Evolutionary conservation across 2,113 vertebrate species (phyloP).

Genomic region (Geococcyx californianus): DNA sequence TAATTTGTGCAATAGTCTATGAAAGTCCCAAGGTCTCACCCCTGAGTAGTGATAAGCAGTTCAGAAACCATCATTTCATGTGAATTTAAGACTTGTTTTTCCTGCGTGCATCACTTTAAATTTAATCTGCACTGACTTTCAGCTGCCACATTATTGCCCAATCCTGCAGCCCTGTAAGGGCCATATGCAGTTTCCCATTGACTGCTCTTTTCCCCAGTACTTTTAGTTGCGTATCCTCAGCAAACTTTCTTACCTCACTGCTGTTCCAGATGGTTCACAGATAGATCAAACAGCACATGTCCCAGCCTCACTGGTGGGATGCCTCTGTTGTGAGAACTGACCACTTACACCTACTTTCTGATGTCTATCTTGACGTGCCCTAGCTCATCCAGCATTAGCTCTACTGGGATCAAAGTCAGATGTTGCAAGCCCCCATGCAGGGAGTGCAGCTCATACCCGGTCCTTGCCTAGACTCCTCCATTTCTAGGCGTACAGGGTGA

Average conservation of each 20-base stretch:
- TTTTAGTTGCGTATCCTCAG: not conserved
- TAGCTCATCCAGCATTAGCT: not conserved
- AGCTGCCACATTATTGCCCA: not conserved
- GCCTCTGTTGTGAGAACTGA: slow-evolving; percentile 13
- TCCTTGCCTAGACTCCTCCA: not conserved
- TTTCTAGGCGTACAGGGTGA: not conserved
- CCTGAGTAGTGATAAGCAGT: not conserved
- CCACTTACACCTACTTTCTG: slow-evolving; percentile 19
- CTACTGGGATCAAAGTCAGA: not conserved
- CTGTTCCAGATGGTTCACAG: not conserved
- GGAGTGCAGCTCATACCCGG: not conserved
- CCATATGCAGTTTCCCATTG: not conserved
- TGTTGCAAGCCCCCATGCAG: not conserved
- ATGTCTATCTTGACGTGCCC: slow-evolving; percentile 21
- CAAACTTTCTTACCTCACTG: not conserved
- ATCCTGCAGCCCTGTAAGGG: not conserved
- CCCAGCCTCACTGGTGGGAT: not conserved
- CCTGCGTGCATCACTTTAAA: not conserved
- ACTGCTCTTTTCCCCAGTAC: not conserved
- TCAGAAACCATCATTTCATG: not conserved
- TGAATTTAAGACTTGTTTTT: not conserved
- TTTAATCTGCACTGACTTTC: not conserved
- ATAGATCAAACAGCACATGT: not conserved
- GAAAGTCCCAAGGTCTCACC: not conserved
- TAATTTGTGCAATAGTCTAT: not conserved